Percentiles rank a stretch among this genome's conserved stretches.
These are phyloP conservation scores for Lymantria dispar DNA, from an alignment of 2,888 invertebrate genomes.

Conservation along the genomic window DNA sequence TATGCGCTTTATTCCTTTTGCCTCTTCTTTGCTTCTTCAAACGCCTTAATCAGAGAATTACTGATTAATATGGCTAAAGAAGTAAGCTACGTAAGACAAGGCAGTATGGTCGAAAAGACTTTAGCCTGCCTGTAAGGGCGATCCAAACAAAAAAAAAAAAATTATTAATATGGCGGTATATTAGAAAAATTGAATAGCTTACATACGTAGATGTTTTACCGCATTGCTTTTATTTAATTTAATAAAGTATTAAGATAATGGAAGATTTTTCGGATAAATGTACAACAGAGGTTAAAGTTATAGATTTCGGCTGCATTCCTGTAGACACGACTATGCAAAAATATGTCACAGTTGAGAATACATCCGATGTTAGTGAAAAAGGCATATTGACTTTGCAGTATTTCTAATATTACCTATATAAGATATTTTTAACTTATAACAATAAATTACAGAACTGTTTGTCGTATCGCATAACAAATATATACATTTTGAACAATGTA, in stretches of 20 bases:
- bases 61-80: too few species aligned
- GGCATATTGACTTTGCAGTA: neutral
- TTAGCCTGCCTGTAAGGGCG: too few species aligned
- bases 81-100: too few species aligned
- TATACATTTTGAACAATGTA: constrained; percentile 62
- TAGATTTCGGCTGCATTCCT: constrained; percentile 65
- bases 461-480: constrained; percentile 58
- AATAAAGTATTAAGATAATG: constrained; percentile 18
- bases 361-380: constrained; percentile 39
- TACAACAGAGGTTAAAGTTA: constrained; percentile 42
- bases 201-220: neutral
- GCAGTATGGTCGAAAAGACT: too few species aligned
- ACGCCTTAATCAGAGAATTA: too few species aligned
- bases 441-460: constrained; percentile 45
- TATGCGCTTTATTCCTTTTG: too few species aligned
- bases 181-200: neutral
- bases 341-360: constrained; percentile 51
- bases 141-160: too few species aligned
- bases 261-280: constrained; percentile 47
- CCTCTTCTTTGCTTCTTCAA: too few species aligned
- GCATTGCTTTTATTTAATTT: neutral
- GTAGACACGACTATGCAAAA: constrained; percentile 58
- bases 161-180: neutral
- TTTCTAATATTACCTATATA: neutral
- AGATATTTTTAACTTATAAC: neutral